Conservation (phyloP, 2,113 vertebrate species). For the Protobothrops flavoviridis region DNA sequence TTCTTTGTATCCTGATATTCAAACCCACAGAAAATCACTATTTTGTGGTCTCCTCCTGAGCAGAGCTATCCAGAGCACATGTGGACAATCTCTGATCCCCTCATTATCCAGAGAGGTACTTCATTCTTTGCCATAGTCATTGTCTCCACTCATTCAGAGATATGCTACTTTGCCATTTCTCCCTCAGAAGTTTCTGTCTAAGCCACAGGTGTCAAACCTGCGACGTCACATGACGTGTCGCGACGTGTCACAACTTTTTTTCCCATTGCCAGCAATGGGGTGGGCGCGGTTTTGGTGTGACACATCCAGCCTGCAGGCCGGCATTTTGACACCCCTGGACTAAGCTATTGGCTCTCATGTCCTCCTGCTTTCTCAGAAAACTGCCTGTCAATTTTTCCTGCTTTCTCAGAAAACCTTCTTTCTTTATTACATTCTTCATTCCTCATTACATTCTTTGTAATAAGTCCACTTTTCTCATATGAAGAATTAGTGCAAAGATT, state of each 20-base stretch:
- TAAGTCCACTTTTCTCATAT: background rate
- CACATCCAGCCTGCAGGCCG: too few species aligned
- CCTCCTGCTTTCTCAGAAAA: background rate
- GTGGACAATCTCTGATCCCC: background rate
- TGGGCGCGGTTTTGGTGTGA: too few species aligned
- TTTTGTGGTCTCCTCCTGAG: background rate
- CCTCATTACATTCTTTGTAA: background rate
- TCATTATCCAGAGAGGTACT: background rate
- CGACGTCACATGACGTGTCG: too few species aligned
- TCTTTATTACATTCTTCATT: background rate
- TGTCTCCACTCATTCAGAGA: background rate
- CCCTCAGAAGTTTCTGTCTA: background rate
- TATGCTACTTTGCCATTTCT: background rate
- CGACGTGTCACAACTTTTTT: too few species aligned
- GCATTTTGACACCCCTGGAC: too few species aligned
- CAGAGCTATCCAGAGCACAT: background rate
- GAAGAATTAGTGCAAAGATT: background rate
- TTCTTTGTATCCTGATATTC: background rate
- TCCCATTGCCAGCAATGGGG: too few species aligned
- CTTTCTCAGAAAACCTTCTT: background rate
- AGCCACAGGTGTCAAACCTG: too few species aligned
- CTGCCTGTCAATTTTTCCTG: background rate
- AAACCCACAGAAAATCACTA: background rate
- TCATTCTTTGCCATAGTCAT: background rate
- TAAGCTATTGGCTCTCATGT: background rate